Percentiles rank a stretch among this genome's conserved stretches.
These are phyloP conservation scores for Scarus forsteni DNA, from an alignment of 2,797 vertebrate genomes.

Conservation along the genomic window DNA sequence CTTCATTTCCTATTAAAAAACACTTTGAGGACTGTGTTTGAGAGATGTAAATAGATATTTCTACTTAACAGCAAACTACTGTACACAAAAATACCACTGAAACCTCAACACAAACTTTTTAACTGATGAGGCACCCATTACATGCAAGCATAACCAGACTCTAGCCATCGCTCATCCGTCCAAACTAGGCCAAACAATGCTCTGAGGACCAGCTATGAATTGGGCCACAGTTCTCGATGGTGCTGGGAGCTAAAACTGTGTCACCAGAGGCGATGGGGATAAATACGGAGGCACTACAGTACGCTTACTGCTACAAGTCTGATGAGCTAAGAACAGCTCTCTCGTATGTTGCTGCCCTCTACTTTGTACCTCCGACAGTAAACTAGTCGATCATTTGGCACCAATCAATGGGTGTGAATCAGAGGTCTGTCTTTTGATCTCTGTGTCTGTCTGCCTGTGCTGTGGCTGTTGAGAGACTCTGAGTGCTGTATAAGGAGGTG, in stretches of 20 bases:
- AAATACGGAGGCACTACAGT: conserved; percentile 11
- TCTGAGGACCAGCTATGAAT: conserved; percentile 67
- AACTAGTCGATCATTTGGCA: neutral
- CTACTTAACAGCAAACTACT: too few species aligned
- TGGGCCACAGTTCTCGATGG: conserved; percentile 72
- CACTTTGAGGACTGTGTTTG: too few species aligned
- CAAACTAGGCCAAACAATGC: conserved; percentile 67
- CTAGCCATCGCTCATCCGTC: conserved; percentile 32
- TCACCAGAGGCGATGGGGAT: conserved; percentile 52
- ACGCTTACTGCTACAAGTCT: conserved; percentile 23
- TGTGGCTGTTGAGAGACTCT: neutral
- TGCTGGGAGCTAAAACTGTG: conserved; percentile 70
- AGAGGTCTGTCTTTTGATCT: conserved; percentile 20
- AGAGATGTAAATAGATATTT: too few species aligned
- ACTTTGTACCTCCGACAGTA: conserved; percentile 10
- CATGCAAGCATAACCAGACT: conserved; percentile 28
- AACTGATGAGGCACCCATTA: conserved; percentile 13
- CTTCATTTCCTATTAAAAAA: too few species aligned
- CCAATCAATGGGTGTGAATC: conserved; percentile 29
- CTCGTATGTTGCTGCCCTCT: conserved; percentile 24
- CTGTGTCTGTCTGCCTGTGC: conserved; percentile 27
- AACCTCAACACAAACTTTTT: conserved; percentile 14
- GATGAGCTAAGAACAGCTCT: conserved; percentile 3
- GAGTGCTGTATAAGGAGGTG: conserved; percentile 9
- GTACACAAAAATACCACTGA: conserved; percentile 8